Evolutionary conservation across 2,888 invertebrate species (phyloP), one percentile per base, ranked within the genome.

Genomic region (Drosophila pegasa): DNA sequence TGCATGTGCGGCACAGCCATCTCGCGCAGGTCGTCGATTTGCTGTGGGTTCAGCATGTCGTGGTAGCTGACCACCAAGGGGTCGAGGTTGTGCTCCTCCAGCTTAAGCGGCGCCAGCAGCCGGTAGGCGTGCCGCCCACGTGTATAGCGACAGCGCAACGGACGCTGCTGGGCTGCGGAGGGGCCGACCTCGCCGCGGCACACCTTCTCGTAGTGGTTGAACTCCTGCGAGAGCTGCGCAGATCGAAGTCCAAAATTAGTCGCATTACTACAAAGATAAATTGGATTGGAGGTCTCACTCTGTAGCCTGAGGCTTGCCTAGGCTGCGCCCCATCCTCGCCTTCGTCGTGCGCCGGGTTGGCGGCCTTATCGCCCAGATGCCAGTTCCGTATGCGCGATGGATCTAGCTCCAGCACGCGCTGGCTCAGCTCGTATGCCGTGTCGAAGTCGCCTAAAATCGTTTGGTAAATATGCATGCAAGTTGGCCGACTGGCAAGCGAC

Each of bases 41-140:
- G 94, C 0, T 80, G 71, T 52, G 94, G 93, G 25, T 88, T 91
- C 38, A 95, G 86, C 57, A 95, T 92, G 77, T 94, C 93, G 78
- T 94, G 93, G 82, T 93, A 94, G 50, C 94, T 84, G n/a, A 93
- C 92, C 58, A 95, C 93, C 51, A 91, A 90, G 1, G 95, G 95
- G 37, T 93, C 91, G 50, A 93, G 77, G 79, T 93, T 93, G 7
- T 93, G 89, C 50, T 93, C 92, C 89, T 94, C 94, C 64, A 93
- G 90, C 86, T 94, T 94, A 33, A 92, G 80, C 0, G 93, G 93
- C 0, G 86, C 84, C 31, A 90, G 51, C 18, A 61, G 29, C 1
- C 76, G 73, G 40, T 68, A 89, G 0, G 78, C 78, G 22, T 80
- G 69, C 5, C 58, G 50, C 16, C 85, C 90, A 12, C 31, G 59